phyloP scores from a whole-genome alignment of 2,113 vertebrate genomes.

The Lathamus discolor region DNA sequence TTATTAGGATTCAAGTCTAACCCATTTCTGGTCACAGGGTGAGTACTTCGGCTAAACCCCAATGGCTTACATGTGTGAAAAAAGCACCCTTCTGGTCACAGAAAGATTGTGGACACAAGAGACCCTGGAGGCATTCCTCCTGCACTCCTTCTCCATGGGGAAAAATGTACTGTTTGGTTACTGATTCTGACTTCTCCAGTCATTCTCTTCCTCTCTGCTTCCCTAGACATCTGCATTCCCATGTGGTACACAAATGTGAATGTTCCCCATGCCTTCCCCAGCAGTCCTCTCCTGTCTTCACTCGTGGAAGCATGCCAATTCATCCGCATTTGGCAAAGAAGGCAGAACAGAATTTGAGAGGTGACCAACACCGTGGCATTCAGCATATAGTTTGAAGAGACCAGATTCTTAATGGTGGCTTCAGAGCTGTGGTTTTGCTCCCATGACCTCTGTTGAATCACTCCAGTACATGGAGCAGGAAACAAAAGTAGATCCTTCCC shows the following conservation, averaged over 20 bases:
- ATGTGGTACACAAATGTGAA: constrained; percentile 53
- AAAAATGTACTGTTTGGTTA: not conserved
- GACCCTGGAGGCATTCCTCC: not conserved
- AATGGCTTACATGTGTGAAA: not conserved
- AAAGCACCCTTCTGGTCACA: not conserved
- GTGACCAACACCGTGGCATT: not conserved
- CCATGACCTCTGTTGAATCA: not conserved
- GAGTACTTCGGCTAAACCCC: not conserved
- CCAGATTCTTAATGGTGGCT: not conserved
- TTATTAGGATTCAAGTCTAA: not conserved
- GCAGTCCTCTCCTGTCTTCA: not conserved
- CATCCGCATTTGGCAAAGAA: not conserved
- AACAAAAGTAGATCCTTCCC: not conserved
- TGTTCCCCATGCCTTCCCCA: not conserved
- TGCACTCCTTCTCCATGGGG: not conserved
- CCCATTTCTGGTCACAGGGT: not conserved
- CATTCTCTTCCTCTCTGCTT: not conserved
- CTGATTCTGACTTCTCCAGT: not conserved
- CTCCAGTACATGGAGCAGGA: not conserved
- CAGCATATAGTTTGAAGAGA: not conserved
- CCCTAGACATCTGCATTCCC: not conserved
- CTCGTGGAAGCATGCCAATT: not conserved
- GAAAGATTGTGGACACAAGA: not conserved
- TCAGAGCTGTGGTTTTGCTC: not conserved
- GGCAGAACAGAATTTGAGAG: not conserved